Evolutionary conservation across 2,797 vertebrate genomes (phyloP).

Genomic region (Phylloscopus collybita): DNA sequence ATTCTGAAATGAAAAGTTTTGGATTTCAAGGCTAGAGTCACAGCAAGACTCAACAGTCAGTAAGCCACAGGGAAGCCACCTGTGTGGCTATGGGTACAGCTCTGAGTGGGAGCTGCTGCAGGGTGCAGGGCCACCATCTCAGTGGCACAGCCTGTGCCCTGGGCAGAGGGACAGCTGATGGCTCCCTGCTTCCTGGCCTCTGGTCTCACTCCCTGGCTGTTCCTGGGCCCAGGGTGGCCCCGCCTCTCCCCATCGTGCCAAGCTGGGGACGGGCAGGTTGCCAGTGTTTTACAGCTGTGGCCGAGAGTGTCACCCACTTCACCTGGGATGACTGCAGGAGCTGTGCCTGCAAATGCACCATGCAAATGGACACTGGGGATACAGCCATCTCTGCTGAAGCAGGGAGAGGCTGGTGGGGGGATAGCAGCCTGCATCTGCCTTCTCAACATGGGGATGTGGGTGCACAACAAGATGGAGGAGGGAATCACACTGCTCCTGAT

Average conservation of each 20-base stretch:
- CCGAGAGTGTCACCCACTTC: rapidly evolving
- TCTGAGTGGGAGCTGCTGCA: rapidly evolving
- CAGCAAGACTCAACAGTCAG: background rate
- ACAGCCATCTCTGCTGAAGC: rapidly evolving
- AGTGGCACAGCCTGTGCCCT: background rate
- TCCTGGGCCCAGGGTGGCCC: background rate
- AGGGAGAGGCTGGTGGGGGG: background rate
- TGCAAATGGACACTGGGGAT: rapidly evolving
- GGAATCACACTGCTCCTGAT: rapidly evolving
- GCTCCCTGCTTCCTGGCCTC: background rate
- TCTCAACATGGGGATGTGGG: background rate
- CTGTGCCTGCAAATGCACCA: too few relatives aligned
- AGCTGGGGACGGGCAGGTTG: rapidly evolving
- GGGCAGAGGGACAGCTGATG: background rate
- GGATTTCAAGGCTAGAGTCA: background rate
- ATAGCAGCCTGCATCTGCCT: rapidly evolving
- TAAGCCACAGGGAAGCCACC: rapidly evolving
- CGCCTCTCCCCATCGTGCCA: background rate
- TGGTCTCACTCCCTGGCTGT: background rate
- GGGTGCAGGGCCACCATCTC: background rate
- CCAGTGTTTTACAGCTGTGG: background rate
- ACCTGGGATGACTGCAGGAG: background rate
- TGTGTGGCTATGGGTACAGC: rapidly evolving
- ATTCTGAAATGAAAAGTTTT: background rate
- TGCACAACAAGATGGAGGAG: background rate